These are phyloP conservation scores for Grapholita molesta DNA, from an alignment of 1,140 invertebrate genomes.

Conservation along the genomic window DNA sequence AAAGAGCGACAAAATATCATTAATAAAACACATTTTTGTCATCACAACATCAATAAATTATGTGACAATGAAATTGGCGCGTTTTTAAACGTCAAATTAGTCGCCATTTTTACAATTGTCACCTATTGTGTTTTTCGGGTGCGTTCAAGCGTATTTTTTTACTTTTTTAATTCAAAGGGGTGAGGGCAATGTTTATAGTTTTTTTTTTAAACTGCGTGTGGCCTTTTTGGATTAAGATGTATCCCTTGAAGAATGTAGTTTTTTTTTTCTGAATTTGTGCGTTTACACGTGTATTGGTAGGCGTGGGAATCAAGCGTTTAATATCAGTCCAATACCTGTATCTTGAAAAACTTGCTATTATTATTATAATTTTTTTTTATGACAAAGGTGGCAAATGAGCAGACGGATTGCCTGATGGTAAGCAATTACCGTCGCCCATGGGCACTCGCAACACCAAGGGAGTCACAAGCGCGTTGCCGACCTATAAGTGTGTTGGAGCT, in stretches of 20 bases:
- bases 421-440: too few relatives aligned
- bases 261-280: not conserved
- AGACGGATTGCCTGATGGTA: too few relatives aligned
- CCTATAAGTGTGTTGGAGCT: too few relatives aligned
- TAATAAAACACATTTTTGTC: conserved; percentile 23
- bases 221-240: conserved; percentile 17
- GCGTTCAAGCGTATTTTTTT: conserved; percentile 19
- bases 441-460: too few relatives aligned
- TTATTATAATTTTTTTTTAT: too few relatives aligned
- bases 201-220: conserved; percentile 16
- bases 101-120: conserved; percentile 18
- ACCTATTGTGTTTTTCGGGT: conserved; percentile 19
- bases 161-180: conserved; percentile 21
- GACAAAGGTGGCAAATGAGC: too few relatives aligned
- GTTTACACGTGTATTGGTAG: not conserved
- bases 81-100: conserved; percentile 24
- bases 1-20: conserved; percentile 20
- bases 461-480: too few relatives aligned
- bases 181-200: conserved; percentile 20
- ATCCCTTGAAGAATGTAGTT: not conserved
- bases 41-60: conserved; percentile 25
- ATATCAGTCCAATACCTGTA: too few relatives aligned
- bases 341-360: too few relatives aligned
- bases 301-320: not conserved
- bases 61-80: conserved; percentile 21